Evolutionary conservation across 2,113 vertebrate species (phyloP).

Genomic region (Cyanocitta stelleri): DNA sequence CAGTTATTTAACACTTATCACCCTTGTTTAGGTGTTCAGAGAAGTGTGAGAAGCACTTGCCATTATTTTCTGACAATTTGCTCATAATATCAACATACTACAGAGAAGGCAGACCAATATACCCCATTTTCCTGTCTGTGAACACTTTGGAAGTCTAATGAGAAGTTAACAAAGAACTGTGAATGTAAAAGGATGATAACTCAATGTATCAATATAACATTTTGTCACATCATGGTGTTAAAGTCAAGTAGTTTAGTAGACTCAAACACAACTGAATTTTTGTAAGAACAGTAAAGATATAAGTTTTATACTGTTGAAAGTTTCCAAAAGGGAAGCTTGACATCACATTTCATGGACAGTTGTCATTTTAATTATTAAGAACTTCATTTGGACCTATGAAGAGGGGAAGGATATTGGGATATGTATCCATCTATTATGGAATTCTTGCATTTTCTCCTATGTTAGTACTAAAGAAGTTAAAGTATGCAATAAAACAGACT

Average conservation of each 20-base stretch:
- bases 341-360: not conserved
- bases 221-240: not conserved
- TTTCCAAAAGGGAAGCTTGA: not conserved
- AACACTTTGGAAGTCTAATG: not conserved
- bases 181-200: not conserved
- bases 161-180: not conserved
- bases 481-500: not conserved
- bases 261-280: not conserved
- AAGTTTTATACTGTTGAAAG: not conserved
- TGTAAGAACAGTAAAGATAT: not conserved
- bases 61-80: not conserved
- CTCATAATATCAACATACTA: not conserved
- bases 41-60: not conserved
- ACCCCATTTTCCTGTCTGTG: not conserved
- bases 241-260: not conserved
- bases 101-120: not conserved
- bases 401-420: not conserved
- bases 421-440: fast-evolving
- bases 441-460: not conserved
- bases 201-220: not conserved
- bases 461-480: not conserved
- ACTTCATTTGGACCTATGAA: not conserved
- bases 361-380: not conserved
- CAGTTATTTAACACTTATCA: not conserved
- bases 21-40: not conserved